Conservation (phyloP, 2,888 invertebrate genomes). For the Eupithecia tripunctaria region DNA sequence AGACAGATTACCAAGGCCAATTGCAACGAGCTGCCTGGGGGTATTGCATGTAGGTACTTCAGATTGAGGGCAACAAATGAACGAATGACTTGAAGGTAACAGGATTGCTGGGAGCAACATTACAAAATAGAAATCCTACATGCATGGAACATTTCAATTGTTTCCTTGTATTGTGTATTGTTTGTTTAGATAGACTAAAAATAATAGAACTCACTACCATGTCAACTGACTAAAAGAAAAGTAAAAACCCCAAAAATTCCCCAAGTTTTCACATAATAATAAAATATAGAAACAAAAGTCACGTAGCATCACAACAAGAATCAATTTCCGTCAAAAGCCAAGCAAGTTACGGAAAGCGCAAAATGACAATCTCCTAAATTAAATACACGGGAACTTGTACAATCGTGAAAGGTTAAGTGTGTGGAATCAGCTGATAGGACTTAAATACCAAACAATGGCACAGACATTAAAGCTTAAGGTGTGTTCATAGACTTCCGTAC, state of each 20-base stretch:
- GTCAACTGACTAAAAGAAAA: neutral
- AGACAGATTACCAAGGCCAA: conserved; percentile 35
- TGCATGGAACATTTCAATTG: neutral
- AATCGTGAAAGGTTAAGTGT: conserved; percentile 81
- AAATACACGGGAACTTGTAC: conserved; percentile 50
- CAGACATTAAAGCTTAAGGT: conserved; percentile 57
- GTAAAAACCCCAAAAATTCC: neutral
- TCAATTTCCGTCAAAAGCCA: conserved; percentile 34
- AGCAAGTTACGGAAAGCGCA: conserved; percentile 32
- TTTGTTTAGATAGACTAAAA: neutral
- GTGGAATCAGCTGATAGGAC: conserved; percentile 76
- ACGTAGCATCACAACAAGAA: conserved; percentile 18
- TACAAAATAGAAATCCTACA: neutral
- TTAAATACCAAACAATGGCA: conserved; percentile 78
- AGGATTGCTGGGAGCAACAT: neutral
- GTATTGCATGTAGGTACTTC: conserved; percentile 24
- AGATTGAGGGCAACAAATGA: conserved; percentile 20
- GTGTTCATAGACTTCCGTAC: conserved; percentile 14
- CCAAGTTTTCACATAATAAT: neutral
- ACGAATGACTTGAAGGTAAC: conserved; percentile 2
- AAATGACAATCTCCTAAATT: conserved; percentile 42
- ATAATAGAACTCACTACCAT: neutral
- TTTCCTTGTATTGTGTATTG: neutral
- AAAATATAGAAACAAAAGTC: conserved; percentile 20
- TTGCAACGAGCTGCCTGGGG: conserved; percentile 28